Base-by-base conservation (phyloP, 2,113 vertebrate genomes). In the Apodemus sylvaticus region DNA sequence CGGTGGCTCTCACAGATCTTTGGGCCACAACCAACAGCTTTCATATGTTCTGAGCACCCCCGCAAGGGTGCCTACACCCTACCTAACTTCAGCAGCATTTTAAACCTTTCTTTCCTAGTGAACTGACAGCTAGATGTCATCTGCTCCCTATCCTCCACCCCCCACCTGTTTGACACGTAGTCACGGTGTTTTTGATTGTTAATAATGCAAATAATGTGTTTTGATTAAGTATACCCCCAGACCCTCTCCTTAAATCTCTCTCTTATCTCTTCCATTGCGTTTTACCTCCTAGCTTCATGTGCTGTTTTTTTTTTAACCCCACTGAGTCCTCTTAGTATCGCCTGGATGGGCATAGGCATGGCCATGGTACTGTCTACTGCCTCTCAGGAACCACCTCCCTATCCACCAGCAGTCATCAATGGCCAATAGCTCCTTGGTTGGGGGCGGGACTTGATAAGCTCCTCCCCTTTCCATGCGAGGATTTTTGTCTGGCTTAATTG, bases 61-160 rank as follows among this genome's bases (percentile, higher is more conserved):
- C 53, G n/a, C 42, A 5, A 29, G 58, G 24, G 66, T 34, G 26
- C 53, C 86, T 91, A 45, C 68, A 60, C 86, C 87, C 60, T 76
- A 10, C 55, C 26, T 20, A 42, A 74, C 7, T 17, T 16, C 14
- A 74, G 26, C 60, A 90, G 48, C 53, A 68, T 34, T 87, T 70
- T 45, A 58, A 26, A 68, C 48, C 58, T 92, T 90, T 79, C 68
- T 89, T 51, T 1, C 31, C 60, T 76, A 45, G 53, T 58, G 36
- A 62, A 86, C 11, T 53, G 68, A 31, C 19, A 79, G 24, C 42
- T 48, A 60, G 11, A 9, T 73, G 29, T 24, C 17, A 11, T 51
- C 36, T 58, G 22, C 48, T 51, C 1, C 6, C 7, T 0, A 4
- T 6, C 14, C 39, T 8, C 7, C 6, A 74, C 17, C 17, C 1